Conservation (phyloP, 1,140 invertebrate genomes). For the Helicoverpa armigera region DNA sequence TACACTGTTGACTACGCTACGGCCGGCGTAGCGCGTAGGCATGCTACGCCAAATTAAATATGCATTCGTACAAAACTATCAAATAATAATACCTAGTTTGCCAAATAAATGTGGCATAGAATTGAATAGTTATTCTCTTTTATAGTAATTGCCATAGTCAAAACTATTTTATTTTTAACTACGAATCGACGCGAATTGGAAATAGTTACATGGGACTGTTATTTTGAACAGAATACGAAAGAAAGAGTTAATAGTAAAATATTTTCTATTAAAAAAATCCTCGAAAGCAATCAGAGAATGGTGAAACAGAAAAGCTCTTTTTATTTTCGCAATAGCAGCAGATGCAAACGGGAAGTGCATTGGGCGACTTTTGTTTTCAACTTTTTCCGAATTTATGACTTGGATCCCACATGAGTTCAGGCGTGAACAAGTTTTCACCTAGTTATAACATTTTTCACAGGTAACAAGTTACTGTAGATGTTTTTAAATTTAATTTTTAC, state of each 20-base stretch:
- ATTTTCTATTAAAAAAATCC: slow-evolving; percentile 40
- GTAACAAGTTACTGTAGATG: slow-evolving; percentile 60
- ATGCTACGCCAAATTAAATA: background rate
- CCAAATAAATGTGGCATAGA: too few relatives aligned
- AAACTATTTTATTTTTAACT: too few relatives aligned
- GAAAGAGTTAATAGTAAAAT: slow-evolving; percentile 28
- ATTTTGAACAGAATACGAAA: slow-evolving; percentile 15
- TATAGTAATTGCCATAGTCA: too few relatives aligned
- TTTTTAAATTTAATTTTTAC: slow-evolving; percentile 67
- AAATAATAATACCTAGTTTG: too few relatives aligned
- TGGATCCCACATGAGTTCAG: slow-evolving; percentile 64
- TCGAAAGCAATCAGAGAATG: slow-evolving; percentile 47
- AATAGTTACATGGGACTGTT: background rate
- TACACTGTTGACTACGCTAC: slow-evolving; percentile 1
- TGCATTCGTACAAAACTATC: too few relatives aligned
- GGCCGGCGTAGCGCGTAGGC: background rate
- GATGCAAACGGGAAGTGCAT: slow-evolving; percentile 54
- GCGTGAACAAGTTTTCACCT: slow-evolving; percentile 68
- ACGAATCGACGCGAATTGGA: background rate
- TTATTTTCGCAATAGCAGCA: slow-evolving; percentile 40
- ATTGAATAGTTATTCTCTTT: too few relatives aligned
- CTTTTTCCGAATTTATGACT: slow-evolving; percentile 66
- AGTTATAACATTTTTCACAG: slow-evolving; percentile 63
- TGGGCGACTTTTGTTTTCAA: slow-evolving; percentile 61
- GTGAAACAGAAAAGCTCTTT: slow-evolving; percentile 43